A percentile compares a stretch with the other conserved stretches of the same genome.
phyloP scores from a whole-genome alignment of 92 coral and sea anemone genomes.

The Epizoanthus ramosus region DNA sequence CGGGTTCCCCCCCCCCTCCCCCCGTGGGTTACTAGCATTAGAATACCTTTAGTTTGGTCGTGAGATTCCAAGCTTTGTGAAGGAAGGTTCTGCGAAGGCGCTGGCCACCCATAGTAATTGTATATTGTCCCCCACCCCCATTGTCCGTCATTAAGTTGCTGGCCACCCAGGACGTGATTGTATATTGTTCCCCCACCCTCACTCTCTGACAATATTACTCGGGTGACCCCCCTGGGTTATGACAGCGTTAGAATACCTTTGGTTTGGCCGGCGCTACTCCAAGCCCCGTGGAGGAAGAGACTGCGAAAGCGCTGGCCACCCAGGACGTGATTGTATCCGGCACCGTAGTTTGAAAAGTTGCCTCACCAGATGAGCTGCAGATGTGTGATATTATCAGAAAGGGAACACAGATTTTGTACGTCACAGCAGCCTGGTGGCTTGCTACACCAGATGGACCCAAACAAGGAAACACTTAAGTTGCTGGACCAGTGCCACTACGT shows the following conservation, averaged over 20 bases:
- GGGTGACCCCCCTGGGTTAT: neutral
- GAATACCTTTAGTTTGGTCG: slow-evolving; percentile 24
- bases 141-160: too few relatives aligned
- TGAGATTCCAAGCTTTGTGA: slow-evolving; percentile 81
- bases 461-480: neutral
- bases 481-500: too few relatives aligned
- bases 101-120: slow-evolving; percentile 95
- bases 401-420: too few relatives aligned
- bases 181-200: slow-evolving; percentile 69
- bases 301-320: slow-evolving; percentile 96
- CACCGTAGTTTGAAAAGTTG: slow-evolving; percentile 63
- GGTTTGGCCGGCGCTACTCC: slow-evolving; percentile 78
- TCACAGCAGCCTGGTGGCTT: too few relatives aligned
- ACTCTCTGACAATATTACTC: too few relatives aligned
- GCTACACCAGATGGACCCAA: neutral
- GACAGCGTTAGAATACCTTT: slow-evolving; percentile 51
- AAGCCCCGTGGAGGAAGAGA: slow-evolving; percentile 78
- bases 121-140: slow-evolving; percentile 69
- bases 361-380: slow-evolving; percentile 69
- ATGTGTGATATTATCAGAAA: too few relatives aligned
- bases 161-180: slow-evolving; percentile 94
- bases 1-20: too few relatives aligned
- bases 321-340: slow-evolving; percentile 96
- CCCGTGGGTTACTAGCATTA: too few relatives aligned
- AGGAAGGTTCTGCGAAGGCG: slow-evolving; percentile 83